Evolutionary conservation across 2,888 invertebrate species (phyloP).

Genomic region (Lobophora halterata): DNA sequence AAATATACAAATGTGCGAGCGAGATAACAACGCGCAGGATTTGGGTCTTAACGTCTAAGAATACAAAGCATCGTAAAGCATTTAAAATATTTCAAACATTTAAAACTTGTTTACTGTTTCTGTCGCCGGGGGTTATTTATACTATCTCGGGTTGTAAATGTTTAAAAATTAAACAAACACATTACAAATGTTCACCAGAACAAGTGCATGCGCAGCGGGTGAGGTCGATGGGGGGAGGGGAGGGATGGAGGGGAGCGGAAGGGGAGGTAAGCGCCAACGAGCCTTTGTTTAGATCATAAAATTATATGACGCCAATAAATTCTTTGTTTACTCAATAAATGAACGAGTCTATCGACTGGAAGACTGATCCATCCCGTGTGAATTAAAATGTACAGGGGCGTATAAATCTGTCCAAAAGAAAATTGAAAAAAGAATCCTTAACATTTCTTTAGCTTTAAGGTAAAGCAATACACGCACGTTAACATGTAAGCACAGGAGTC

Average conservation of each 20-base stretch:
- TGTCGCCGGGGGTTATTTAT: constrained; percentile 52
- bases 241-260: constrained; percentile 19
- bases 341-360: constrained; percentile 58
- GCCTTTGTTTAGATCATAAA: constrained; percentile 79
- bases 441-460: too few species aligned
- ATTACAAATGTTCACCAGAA: constrained; percentile 65
- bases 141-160: constrained; percentile 61
- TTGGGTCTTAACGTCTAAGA: constrained; percentile 31
- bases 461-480: too few species aligned
- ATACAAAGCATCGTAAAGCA: constrained; percentile 31
- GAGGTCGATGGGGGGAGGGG: constrained; percentile 29
- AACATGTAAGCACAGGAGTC: too few species aligned
- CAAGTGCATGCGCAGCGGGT: constrained; percentile 69
- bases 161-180: constrained; percentile 68
- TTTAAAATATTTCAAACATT: constrained; percentile 34
- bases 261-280: constrained; percentile 45
- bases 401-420: constrained; percentile 22
- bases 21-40: too few species aligned
- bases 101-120: constrained; percentile 46
- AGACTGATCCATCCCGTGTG: constrained; percentile 54
- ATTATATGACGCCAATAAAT: constrained; percentile 79
- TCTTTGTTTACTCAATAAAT: constrained; percentile 75
- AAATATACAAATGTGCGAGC: too few species aligned
- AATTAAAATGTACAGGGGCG: constrained; percentile 29
- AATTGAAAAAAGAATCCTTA: constrained; percentile 11